phyloP scores from a whole-genome alignment of 2,888 invertebrate genomes.

The Cephalotes varians region DNA sequence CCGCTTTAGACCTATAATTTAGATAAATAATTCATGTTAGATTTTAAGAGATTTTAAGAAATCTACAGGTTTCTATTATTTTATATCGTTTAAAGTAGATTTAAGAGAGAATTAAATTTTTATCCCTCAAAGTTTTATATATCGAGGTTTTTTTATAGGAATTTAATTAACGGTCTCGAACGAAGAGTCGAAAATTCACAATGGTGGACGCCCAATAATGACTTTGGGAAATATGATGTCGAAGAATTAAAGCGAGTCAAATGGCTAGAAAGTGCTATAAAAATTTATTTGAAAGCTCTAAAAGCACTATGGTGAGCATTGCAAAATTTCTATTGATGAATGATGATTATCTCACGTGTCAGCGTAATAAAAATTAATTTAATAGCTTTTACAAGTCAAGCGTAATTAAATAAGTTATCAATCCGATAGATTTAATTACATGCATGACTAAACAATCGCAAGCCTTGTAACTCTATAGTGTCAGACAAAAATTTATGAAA shows the following conservation, averaged over 20 bases:
- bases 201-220: constrained; percentile 77
- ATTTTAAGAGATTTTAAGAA: background rate
- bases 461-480: background rate
- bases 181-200: constrained; percentile 78
- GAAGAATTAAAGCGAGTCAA: constrained; percentile 80
- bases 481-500: background rate
- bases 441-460: background rate
- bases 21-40: background rate
- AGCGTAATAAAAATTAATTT: background rate
- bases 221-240: constrained; percentile 74
- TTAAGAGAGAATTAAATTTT: background rate
- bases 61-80: background rate
- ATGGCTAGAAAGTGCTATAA: constrained; percentile 81
- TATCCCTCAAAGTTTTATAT: no score
- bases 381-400: background rate
- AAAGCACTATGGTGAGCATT: constrained; percentile 79
- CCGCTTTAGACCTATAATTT: background rate
- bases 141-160: constrained; percentile 71
- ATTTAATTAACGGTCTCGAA: constrained; percentile 77
- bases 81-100: background rate
- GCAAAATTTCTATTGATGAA: background rate
- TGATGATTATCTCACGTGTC: background rate
- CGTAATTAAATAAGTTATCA: background rate
- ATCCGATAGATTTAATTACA: background rate
- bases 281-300: constrained; percentile 78